Percentiles rank a stretch among this genome's conserved stretches.
These are phyloP conservation scores for Cephus rjabovi DNA, from an alignment of 2,888 invertebrate genomes.

Conservation along the genomic window DNA sequence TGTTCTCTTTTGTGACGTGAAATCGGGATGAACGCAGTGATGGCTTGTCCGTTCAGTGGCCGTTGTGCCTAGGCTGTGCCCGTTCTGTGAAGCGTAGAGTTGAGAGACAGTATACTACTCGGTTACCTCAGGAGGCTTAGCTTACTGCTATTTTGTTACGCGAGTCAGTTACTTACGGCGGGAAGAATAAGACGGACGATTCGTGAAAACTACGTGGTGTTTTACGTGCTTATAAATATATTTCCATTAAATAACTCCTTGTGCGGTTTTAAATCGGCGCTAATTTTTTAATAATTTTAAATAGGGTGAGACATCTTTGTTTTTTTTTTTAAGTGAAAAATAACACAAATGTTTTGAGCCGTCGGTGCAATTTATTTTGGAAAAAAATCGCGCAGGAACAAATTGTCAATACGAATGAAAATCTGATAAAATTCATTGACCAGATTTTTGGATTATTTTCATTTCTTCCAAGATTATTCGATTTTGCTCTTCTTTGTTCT, in stretches of 20 bases:
- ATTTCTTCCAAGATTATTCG: neutral
- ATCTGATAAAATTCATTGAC: neutral
- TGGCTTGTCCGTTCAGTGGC: neutral
- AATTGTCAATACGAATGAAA: neutral
- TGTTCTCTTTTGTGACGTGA: neutral
- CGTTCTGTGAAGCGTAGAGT: neutral
- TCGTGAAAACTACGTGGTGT: slow-evolving; percentile 17
- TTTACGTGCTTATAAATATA: neutral
- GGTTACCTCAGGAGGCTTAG: neutral
- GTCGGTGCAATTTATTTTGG: too few relatives aligned
- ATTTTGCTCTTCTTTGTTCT: neutral
- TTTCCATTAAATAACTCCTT: neutral
- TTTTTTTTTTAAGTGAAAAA: neutral
- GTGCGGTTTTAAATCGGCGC: too few relatives aligned
- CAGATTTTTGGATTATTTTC: neutral
- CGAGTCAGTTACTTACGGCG: neutral
- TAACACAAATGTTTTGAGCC: neutral
- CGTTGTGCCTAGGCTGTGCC: neutral
- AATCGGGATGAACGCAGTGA: neutral
- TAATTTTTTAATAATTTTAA: neutral
- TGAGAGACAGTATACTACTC: neutral
- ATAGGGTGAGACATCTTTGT: neutral
- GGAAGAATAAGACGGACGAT: slow-evolving; percentile 40
- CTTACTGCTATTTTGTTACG: neutral
- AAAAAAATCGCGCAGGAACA: too few relatives aligned